Percentiles rank a stretch among this genome's conserved stretches.
These are phyloP conservation scores for Mola mola DNA, from an alignment of 2,113 vertebrate species.

Conservation along the genomic window DNA sequence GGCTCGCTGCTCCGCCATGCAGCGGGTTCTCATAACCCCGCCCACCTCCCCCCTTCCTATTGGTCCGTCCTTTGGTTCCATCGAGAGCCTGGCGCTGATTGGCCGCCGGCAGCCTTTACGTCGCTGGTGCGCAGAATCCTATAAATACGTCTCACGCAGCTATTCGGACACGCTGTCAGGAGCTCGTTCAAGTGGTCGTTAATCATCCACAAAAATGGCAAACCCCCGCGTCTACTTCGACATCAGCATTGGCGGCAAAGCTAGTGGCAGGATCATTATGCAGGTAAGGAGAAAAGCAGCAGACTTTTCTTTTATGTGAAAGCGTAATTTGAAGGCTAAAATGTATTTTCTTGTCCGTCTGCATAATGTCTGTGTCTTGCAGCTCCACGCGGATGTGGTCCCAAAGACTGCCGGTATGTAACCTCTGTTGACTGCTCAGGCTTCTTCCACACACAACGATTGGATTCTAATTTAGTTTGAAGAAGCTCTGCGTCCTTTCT, in stretches of 20 bases:
- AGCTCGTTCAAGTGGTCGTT: neutral
- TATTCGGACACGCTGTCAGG: neutral
- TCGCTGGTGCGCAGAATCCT: neutral
- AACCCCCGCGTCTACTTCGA: constrained; percentile 83
- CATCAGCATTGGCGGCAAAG: constrained; percentile 52
- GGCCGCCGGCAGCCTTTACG: neutral
- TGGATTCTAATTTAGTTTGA: neutral
- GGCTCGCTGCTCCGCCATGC: neutral
- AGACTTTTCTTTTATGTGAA: too few species aligned
- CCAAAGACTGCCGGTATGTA: constrained; percentile 91
- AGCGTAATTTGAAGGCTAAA: neutral
- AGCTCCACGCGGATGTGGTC: constrained; percentile 90
- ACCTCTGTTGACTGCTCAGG: constrained; percentile 15
- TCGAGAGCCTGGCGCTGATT: neutral
- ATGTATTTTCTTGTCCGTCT: too few species aligned
- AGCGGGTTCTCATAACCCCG: neutral
- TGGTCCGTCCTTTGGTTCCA: neutral
- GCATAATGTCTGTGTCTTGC: constrained; percentile 32
- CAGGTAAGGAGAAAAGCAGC: neutral
- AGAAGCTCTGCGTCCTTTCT: neutral
- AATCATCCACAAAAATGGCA: constrained; percentile 62
- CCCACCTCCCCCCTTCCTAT: constrained; percentile 1
- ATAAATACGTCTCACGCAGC: neutral
- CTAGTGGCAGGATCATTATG: constrained; percentile 79
- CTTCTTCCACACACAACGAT: neutral